Base-by-base conservation (phyloP, 2,113 vertebrate genomes). In the Illadopsis cleaveri region DNA sequence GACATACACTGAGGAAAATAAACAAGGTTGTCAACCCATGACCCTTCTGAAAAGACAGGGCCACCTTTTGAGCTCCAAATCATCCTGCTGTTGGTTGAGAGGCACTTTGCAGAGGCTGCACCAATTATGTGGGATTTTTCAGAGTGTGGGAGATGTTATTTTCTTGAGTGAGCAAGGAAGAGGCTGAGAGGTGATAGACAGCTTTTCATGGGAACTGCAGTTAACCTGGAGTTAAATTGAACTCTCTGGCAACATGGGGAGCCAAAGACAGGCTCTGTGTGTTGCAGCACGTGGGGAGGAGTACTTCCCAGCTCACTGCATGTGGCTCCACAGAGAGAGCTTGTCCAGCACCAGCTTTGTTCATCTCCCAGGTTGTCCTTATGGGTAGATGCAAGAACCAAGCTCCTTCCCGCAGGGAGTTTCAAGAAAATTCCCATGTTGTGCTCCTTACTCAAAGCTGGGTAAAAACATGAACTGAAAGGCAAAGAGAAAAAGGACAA, bases 71-170 rank as follows among this genome's bases (percentile, higher is more conserved):
- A 0, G 45, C 81, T 95, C 81, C 87, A 89, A 85, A 86, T 78
- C 54, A 21, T 64, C 35, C 8, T 0, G 1, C 53, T 77, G 57
- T 53, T 61, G 79, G 75, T 10, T n/a, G 87, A 80, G 81, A 73
- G 78, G 90, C 75, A 44, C 62, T 94, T 90, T 83, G 79, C 35
- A 11, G 71, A 76, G 62, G 61, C 62, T 5, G 35, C 51, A 28
- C 64, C 82, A 90, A 80, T 90, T 88, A 86, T 3, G 15, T 83
- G 92, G 92, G 86, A 58, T 90, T 77, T 88, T 40, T 80, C 68
- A 20, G 92, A 72, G 38, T 53, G 57, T 25, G 18, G 45, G 48
- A 96, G 69, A 73, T 87, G 91, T 96, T 82, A 92, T 94, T 93
- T 95, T 72, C 82, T 70, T 25, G 54, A 90, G 85, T 7, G 71